These are phyloP conservation scores for Galleria mellonella DNA, from an alignment of 1,140 invertebrate genomes.

Conservation along the genomic window DNA sequence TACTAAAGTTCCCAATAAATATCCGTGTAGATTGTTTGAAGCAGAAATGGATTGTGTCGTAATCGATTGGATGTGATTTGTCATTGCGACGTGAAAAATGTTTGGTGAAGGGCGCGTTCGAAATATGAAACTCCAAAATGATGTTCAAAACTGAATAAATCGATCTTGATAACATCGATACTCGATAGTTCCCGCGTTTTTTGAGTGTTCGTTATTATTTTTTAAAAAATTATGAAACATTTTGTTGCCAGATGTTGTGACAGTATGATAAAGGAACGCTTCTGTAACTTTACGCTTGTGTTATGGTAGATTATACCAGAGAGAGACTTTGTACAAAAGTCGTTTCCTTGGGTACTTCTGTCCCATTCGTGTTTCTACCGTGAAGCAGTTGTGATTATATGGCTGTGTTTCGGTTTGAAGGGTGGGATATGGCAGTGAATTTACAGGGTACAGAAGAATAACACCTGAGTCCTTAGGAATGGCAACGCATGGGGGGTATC, in stretches of 20 bases:
- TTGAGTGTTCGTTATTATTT: background rate
- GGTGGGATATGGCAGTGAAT: too few relatives aligned
- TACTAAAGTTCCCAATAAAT: background rate
- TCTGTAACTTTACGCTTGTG: too few relatives aligned
- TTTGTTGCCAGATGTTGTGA: too few relatives aligned
- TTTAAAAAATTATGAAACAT: conserved; percentile 5
- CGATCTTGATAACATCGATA: conserved; percentile 4
- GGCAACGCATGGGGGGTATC: too few relatives aligned
- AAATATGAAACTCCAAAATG: background rate
- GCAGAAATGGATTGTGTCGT: background rate
- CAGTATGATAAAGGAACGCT: background rate
- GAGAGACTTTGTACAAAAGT: too few relatives aligned
- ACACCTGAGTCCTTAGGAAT: too few relatives aligned
- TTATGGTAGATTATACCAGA: too few relatives aligned
- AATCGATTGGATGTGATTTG: background rate
- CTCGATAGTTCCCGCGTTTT: background rate
- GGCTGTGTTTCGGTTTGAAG: too few relatives aligned
- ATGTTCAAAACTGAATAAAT: background rate
- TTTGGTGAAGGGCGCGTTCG: background rate
- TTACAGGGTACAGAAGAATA: too few relatives aligned
- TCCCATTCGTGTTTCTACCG: too few relatives aligned
- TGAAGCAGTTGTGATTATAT: too few relatives aligned
- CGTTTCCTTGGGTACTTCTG: too few relatives aligned
- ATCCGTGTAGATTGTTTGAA: background rate
- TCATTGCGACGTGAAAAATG: background rate